Base-by-base conservation (phyloP, 2,113 vertebrate species). In the Siphamia tubifer region DNA sequence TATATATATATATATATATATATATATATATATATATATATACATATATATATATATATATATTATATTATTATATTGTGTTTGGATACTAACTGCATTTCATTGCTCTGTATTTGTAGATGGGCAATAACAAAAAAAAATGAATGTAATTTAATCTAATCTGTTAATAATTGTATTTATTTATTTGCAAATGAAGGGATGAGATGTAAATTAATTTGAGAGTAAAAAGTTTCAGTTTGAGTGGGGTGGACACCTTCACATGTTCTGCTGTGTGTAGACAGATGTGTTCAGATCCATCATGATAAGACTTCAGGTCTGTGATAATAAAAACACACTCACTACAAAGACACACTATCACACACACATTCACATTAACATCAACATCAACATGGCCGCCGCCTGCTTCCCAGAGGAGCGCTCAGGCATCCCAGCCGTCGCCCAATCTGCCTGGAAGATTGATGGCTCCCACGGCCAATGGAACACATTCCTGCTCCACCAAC, bases 401-500 rank as follows among this genome's bases (percentile, higher is more conserved):
- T 81, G n/a, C n/a, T 79, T 95, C 93, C 92, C 95, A 78, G 82
- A 90, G 91, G 95, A 93, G 82, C 83, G 49, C 65, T 92, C 93
- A 93, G 92, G 91, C 93, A 94, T 95, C 94, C 89, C 90, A 88
- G 91, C 90, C 91, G 48, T 91, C 89, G 84, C 94, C 92, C 85
- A 93, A 88, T 87, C 90, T 93, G 87, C 88, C 83, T 63, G 60
- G 21, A 92, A 92, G 92, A 96, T 81, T 90, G 93, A 95, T 95
- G 87, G 90, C 91, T 92, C 94, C 92, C 88, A 85, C 86, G 90
- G 91, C 93, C 92, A 83, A 93, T 94, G 92, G 91, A 94, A 94
- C 90, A 90, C 94, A 94, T 94, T 96, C 95, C 94, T 94, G 91
- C 90, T 69, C 90, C 30, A 92, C 90, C 90, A 94, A 95, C 91